phyloP scores from a whole-genome alignment of 2,113 vertebrate genomes.

The Oriolus oriolus region DNA sequence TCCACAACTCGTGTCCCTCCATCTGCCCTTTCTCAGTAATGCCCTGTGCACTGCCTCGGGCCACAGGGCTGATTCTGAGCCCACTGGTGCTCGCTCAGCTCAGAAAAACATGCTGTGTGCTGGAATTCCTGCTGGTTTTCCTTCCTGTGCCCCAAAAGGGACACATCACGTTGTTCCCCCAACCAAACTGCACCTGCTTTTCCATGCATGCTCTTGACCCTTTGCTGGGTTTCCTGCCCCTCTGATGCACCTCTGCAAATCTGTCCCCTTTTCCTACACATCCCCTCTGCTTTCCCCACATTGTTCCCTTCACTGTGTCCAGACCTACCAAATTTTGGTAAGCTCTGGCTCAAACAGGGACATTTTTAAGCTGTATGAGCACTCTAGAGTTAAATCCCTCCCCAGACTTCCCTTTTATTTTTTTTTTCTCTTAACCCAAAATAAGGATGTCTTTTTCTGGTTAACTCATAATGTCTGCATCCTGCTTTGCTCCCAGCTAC shows the following conservation, averaged over 20 bases:
- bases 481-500: background rate
- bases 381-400: background rate
- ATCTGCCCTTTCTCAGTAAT: background rate
- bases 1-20: fast-evolving
- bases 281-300: background rate
- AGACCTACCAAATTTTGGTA: background rate
- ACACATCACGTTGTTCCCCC: fast-evolving
- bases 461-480: background rate
- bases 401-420: background rate
- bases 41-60: fast-evolving
- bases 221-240: background rate
- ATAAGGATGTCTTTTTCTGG: background rate
- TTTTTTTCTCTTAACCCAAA: background rate
- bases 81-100: background rate
- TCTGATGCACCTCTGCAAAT: background rate
- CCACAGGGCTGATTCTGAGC: background rate
- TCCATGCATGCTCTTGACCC: background rate
- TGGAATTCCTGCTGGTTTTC: background rate
- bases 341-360: background rate
- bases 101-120: fast-evolving
- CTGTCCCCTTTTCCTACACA: background rate
- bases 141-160: background rate
- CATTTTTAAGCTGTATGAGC: background rate
- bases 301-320: background rate
- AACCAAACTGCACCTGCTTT: background rate